These are phyloP conservation scores for Papilio glaucus DNA, from an alignment of 1,140 invertebrate species.

Conservation along the genomic window DNA sequence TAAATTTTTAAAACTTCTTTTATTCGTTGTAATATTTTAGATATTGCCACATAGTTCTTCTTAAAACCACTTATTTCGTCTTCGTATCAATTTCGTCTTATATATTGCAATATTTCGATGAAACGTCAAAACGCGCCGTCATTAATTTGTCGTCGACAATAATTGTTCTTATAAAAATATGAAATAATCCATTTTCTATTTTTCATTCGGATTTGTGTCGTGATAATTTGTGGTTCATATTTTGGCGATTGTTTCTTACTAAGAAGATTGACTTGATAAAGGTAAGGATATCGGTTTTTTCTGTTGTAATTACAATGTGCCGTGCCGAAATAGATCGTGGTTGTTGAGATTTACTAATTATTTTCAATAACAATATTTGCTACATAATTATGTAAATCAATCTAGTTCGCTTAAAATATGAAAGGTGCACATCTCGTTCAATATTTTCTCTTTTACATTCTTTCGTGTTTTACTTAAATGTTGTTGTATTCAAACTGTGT, in stretches of 20 bases:
- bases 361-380: constrained; percentile 41
- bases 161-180: constrained; percentile 58
- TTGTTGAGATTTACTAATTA: constrained; percentile 50
- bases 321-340: constrained; percentile 63
- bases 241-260: neutral
- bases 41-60: too few species aligned
- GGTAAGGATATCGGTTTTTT: constrained; percentile 38
- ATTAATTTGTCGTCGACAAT: constrained; percentile 35
- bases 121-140: constrained; percentile 47
- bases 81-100: neutral
- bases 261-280: neutral
- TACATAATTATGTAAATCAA: constrained; percentile 9
- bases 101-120: constrained; percentile 26
- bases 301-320: constrained; percentile 39
- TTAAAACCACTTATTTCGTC: neutral
- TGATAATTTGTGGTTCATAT: constrained; percentile 42
- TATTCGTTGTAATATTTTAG: too few species aligned
- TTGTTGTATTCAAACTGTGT: neutral
- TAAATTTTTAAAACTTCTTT: too few species aligned
- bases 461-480: neutral
- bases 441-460: neutral
- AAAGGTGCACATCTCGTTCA: neutral
- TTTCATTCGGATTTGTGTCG: constrained; percentile 46
- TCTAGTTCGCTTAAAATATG: neutral
- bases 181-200: constrained; percentile 49